phyloP scores from a whole-genome alignment of 2,888 invertebrate genomes.

The Argyresthia albistria region DNA sequence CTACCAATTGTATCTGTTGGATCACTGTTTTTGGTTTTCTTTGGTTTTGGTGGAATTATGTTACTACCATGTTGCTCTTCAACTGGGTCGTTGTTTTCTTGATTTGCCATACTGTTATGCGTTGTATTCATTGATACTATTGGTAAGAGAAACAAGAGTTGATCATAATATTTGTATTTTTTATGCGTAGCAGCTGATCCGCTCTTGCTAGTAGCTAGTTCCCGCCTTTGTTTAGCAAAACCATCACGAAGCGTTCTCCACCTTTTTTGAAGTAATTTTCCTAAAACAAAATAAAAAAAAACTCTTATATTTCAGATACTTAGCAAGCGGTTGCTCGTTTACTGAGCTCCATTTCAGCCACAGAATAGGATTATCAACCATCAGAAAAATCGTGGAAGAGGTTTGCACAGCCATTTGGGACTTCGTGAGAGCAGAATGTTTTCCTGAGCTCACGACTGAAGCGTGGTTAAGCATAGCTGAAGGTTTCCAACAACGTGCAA shows the following conservation, averaged over 20 bases:
- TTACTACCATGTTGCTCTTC: conserved; percentile 6
- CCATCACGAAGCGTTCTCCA: conserved; percentile 10
- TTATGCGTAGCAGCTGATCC: conserved; percentile 7
- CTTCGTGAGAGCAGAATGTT: background rate
- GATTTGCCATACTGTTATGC: conserved; percentile 8
- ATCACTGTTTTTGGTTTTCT: conserved; percentile 5
- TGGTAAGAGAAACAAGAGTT: conserved; percentile 10
- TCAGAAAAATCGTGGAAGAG: conserved; percentile 3
- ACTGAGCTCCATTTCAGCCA: conserved; percentile 7
- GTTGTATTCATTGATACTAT: conserved; percentile 9
- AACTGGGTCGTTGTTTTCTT: conserved; percentile 10
- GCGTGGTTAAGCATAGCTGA: conserved; percentile 1
- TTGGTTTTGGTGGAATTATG: conserved; percentile 4
- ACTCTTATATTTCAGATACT: conserved; percentile 1
- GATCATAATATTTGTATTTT: conserved; percentile 7
- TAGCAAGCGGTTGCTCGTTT: conserved; percentile 5
- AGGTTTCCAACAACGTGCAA: conserved; percentile 1
- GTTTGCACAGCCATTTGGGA: background rate
- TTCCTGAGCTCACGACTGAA: background rate
- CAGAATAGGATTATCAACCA: conserved; percentile 4
- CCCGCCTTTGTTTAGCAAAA: conserved; percentile 9
- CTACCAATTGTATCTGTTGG: conserved; percentile 10
- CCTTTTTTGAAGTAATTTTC: conserved; percentile 7
- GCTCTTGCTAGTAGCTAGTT: background rate
- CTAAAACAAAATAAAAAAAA: background rate